Evolutionary conservation across 2,888 invertebrate species (phyloP).

Genomic region (Stenoptilia bipunctidactyla): DNA sequence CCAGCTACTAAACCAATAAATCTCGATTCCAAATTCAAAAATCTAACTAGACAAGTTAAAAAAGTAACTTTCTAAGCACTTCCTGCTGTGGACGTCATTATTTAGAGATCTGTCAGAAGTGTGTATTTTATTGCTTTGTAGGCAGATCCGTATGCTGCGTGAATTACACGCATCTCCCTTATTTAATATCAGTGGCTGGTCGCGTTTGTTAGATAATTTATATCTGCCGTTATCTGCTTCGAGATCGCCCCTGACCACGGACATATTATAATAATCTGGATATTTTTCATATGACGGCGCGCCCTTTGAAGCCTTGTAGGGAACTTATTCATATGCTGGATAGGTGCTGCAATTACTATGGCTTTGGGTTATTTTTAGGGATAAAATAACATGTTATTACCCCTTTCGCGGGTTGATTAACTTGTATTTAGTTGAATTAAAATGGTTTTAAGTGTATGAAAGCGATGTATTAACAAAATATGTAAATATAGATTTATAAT

Average conservation of each 20-base stretch:
- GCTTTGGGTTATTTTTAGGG: slow-evolving; percentile 19
- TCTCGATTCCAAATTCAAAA: no score
- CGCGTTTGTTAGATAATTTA: slow-evolving; percentile 66
- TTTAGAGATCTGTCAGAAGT: slow-evolving; percentile 67
- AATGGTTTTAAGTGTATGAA: no score
- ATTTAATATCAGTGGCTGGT: slow-evolving; percentile 67
- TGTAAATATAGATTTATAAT: no score
- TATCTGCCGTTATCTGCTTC: slow-evolving; percentile 57
- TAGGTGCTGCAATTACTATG: slow-evolving; percentile 54
- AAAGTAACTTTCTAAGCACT: slow-evolving; percentile 57
- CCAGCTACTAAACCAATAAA: no score
- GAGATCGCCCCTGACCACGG: slow-evolving; percentile 61
- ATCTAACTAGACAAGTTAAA: no score
- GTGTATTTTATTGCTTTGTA: slow-evolving; percentile 59
- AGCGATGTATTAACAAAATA: no score
- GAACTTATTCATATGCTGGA: slow-evolving; percentile 53
- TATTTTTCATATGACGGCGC: slow-evolving; percentile 54
- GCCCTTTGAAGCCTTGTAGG: slow-evolving; percentile 28
- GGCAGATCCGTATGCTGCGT: slow-evolving; percentile 50
- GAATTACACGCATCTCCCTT: slow-evolving; percentile 65
- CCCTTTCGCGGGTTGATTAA: no score
- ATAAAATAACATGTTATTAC: neutral
- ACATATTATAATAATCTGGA: slow-evolving; percentile 52
- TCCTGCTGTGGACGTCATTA: slow-evolving; percentile 65
- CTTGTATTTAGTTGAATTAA: no score